phyloP scores from a whole-genome alignment of 1,140 invertebrate species.

The Magallana ariakensis region DNA sequence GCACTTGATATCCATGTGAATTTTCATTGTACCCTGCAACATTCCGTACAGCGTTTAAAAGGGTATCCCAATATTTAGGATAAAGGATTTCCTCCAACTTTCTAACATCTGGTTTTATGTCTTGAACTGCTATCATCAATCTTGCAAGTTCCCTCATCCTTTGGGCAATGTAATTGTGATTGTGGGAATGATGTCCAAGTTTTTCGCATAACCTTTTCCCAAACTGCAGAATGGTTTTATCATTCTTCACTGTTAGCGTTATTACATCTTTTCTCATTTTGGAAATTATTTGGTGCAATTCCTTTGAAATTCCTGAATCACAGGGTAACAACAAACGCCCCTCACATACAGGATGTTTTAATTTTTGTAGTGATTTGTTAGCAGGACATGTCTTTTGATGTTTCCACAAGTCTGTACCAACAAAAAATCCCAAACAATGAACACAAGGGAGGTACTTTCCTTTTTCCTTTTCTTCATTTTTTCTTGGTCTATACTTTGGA shows the following conservation, averaged over 20 bases:
- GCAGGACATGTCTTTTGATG: background rate
- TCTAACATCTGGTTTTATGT: constrained; percentile 17
- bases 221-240: background rate
- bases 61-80: background rate
- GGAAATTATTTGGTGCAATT: no score
- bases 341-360: no score
- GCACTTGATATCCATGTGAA: background rate
- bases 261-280: constrained; percentile 36
- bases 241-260: background rate
- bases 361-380: background rate
- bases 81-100: constrained; percentile 7
- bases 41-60: constrained; percentile 35
- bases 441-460: background rate
- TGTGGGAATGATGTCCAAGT: constrained; percentile 26
- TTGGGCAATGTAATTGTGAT: constrained; percentile 11
- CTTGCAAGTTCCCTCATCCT: constrained; percentile 43
- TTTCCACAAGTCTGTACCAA: constrained; percentile 31
- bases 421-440: constrained; percentile 21
- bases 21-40: constrained; percentile 38
- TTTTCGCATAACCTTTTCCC: constrained; percentile 21
- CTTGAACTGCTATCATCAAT: background rate
- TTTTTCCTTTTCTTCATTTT: background rate
- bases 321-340: no score
- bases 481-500: constrained; percentile 26
- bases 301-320: no score